Base-by-base conservation (phyloP, 1,140 invertebrate genomes). In the Nixonia krombeini region DNA sequence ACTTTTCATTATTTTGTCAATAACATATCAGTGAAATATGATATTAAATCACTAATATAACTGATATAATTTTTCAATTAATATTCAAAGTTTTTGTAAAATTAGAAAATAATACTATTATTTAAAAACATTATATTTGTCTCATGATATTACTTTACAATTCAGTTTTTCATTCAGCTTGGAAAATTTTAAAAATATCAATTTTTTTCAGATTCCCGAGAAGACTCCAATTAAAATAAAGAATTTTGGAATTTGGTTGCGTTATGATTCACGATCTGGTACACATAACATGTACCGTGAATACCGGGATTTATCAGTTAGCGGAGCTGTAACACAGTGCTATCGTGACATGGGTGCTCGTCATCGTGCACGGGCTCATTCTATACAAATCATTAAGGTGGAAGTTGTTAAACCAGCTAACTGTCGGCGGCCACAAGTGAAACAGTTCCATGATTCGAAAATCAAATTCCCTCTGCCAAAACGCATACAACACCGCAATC, bases 271-370 rank as follows among this genome's bases (percentile, higher is more conserved):
- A 0, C 89, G 98, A 50, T 98, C 96, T 38, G 98, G 98, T 46
- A 99, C 96, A 26, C 98, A 99, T 87, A 99, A 99, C 88, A 99
- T 99, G 68, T 99, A 99, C 92, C 90, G 97, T 47, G 98, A 99
- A 86, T 99, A 99, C 87, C 90, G 98, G 70, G 98, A 99, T 84
- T 86, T 99, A 67, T 95, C 94, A 31, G 93, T 96, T 2, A 93
- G 95, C 44, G 95, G 93, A 50, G 98, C 97, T 40, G 97, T 99
- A 2, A 99, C 98, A 15, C 95, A 98, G 81, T 99, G 97, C 86
- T 99, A 99, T 86, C 90, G 97, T 62, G 98, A 99, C 81, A 99
- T 99, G 98, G 98, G 96, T 61, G 97, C 98, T 29, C 90, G 97
- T 72, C 98, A 99, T 88, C 91, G 98, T 83, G 98, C 98, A 35